Evolutionary conservation across 2,113 vertebrate species (phyloP).

Genomic region (Pseudopipra pipra): DNA sequence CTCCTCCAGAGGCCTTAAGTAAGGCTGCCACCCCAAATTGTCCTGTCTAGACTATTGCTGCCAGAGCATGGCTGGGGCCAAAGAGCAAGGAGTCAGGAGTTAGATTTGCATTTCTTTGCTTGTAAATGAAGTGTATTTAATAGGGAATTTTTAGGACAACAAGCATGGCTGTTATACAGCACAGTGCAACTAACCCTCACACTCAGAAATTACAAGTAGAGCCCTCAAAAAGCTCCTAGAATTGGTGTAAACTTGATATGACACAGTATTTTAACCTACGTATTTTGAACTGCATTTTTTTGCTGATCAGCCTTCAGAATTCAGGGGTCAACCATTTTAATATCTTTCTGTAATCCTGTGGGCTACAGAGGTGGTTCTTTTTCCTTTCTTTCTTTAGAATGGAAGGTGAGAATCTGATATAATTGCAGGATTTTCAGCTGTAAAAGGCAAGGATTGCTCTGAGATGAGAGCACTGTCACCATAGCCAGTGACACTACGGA

Average conservation of each 20-base stretch:
- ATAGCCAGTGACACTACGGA: background rate
- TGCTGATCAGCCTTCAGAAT: background rate
- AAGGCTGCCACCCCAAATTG: background rate
- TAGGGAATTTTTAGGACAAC: background rate
- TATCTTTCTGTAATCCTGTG: background rate
- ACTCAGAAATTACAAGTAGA: background rate
- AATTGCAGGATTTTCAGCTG: background rate
- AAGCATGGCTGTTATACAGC: background rate
- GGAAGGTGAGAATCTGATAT: background rate
- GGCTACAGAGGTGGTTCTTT: background rate
- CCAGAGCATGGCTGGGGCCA: background rate
- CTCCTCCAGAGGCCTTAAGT: background rate
- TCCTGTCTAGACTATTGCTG: background rate
- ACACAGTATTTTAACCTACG: accelerated
- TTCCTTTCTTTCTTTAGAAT: background rate
- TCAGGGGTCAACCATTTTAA: background rate
- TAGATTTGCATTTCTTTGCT: background rate
- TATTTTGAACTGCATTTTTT: background rate
- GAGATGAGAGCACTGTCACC: background rate
- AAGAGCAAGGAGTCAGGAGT: background rate
- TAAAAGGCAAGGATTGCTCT: background rate
- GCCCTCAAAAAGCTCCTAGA: background rate
- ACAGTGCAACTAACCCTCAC: background rate
- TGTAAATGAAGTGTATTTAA: background rate
- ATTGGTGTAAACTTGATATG: background rate